A percentile compares a stretch with the other conserved stretches of the same genome.
Evolutionary conservation across 2,888 invertebrate genomes (phyloP).

Genomic region (Epistrophella euchroma): DNA sequence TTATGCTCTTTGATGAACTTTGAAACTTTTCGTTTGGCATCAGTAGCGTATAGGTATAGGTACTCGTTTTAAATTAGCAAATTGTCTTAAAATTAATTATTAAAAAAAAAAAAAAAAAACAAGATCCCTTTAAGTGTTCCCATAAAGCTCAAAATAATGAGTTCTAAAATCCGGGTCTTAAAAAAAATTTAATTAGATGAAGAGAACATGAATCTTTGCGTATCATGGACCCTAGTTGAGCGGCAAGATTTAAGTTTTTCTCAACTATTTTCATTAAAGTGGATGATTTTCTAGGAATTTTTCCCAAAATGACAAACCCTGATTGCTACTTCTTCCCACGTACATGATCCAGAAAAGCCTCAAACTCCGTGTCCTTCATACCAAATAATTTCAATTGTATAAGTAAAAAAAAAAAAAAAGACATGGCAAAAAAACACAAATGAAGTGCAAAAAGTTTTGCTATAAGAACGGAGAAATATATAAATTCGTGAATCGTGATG

Average conservation of each 20-base stretch:
- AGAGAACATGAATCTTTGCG: too few relatives aligned
- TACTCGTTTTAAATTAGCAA: too few relatives aligned
- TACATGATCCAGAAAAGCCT: not conserved
- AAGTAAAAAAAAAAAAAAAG: not conserved
- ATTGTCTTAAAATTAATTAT: too few relatives aligned
- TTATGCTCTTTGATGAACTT: too few relatives aligned
- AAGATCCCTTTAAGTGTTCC: too few relatives aligned
- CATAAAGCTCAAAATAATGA: too few relatives aligned
- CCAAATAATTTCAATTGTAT: not conserved
- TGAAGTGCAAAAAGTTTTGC: conserved; percentile 13
- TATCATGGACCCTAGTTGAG: too few relatives aligned
- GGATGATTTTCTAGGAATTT: not conserved
- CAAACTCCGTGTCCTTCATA: not conserved
- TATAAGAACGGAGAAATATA: not conserved
- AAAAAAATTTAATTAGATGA: too few relatives aligned
- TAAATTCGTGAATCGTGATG: not conserved
- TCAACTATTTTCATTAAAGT: not conserved
- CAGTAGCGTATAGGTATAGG: too few relatives aligned
- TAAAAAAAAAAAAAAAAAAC: too few relatives aligned
- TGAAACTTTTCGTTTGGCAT: too few relatives aligned
- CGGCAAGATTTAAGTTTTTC: not conserved
- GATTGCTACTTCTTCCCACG: not conserved
- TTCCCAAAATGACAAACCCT: not conserved
- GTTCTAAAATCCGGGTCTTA: too few relatives aligned
- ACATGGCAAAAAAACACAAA: not conserved